A percentile compares a stretch with the other conserved stretches of the same genome.
Conservation (phyloP, 1,140 invertebrate genomes). For the Galendromus occidentalis region DNA sequence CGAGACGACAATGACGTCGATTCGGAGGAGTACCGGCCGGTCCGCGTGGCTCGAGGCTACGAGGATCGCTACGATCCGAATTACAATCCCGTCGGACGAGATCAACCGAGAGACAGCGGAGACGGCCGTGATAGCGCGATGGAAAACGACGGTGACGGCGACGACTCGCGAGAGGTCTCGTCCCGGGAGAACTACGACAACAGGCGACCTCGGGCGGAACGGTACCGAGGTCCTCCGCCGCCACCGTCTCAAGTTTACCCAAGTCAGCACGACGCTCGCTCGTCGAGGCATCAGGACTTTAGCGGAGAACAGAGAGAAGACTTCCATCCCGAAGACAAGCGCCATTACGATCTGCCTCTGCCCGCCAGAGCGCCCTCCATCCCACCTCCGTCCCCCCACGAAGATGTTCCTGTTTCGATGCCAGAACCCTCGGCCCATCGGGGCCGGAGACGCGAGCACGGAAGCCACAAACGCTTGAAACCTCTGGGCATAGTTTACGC, state of each 20-base stretch:
- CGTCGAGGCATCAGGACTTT: conserved; percentile 2
- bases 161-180: no score
- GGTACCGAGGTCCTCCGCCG: background rate
- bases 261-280: background rate
- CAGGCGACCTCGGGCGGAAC: background rate
- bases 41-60: background rate
- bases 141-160: no score
- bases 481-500: background rate
- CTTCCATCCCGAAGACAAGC: background rate
- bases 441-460: background rate
- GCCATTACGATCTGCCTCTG: background rate
- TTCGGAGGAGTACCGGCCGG: background rate
- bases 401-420: background rate
- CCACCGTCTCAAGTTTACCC: background rate
- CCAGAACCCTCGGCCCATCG: background rate
- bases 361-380: background rate
- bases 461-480: background rate
- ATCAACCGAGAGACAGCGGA: background rate
- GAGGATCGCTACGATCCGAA: conserved; percentile 1
- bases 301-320: conserved; percentile 1
- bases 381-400: background rate
- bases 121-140: background rate
- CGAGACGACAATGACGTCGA: conserved; percentile 8
- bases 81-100: background rate
- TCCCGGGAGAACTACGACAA: background rate